Percentiles rank a stretch among this genome's conserved stretches.
Evolutionary conservation across 2,888 invertebrate species (phyloP).

Genomic region (Platycnemis pennipes): DNA sequence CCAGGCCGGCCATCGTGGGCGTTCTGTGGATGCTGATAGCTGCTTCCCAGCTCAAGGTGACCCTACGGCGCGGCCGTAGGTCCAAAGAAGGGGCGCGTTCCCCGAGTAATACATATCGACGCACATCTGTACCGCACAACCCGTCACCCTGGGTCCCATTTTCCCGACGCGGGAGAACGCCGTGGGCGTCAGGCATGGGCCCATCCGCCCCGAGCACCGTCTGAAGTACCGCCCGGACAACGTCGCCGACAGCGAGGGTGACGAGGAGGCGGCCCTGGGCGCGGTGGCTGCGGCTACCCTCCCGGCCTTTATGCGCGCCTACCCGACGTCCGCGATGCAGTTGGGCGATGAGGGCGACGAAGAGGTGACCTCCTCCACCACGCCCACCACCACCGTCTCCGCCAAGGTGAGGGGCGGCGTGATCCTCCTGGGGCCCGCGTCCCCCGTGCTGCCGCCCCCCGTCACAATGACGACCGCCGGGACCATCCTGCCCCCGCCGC

Average conservation of each 20-base stretch:
- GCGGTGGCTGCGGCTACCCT: slow-evolving; percentile 13
- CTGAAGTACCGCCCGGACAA: slow-evolving; percentile 7
- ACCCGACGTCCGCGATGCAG: slow-evolving; percentile 40
- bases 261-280: slow-evolving; percentile 78
- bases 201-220: slow-evolving; percentile 77
- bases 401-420: background rate
- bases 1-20: background rate
- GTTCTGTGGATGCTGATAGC: background rate
- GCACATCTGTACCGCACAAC: slow-evolving; percentile 72
- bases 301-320: slow-evolving; percentile 20
- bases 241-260: slow-evolving; percentile 45
- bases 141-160: slow-evolving; percentile 60
- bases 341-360: slow-evolving; percentile 57
- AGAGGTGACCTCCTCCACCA: slow-evolving; percentile 89
- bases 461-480: background rate
- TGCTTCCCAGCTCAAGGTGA: background rate
- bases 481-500: slow-evolving; percentile 47
- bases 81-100: background rate
- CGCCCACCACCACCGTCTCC: slow-evolving; percentile 76
- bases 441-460: background rate
- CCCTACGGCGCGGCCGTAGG: background rate
- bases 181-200: slow-evolving; percentile 36
- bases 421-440: slow-evolving; percentile 1
- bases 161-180: slow-evolving; percentile 36
- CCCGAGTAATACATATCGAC: background rate